Evolutionary conservation across 2,888 invertebrate species (phyloP), one percentile per base, ranked within the genome.

Genomic region (Lasiommata megera): DNA sequence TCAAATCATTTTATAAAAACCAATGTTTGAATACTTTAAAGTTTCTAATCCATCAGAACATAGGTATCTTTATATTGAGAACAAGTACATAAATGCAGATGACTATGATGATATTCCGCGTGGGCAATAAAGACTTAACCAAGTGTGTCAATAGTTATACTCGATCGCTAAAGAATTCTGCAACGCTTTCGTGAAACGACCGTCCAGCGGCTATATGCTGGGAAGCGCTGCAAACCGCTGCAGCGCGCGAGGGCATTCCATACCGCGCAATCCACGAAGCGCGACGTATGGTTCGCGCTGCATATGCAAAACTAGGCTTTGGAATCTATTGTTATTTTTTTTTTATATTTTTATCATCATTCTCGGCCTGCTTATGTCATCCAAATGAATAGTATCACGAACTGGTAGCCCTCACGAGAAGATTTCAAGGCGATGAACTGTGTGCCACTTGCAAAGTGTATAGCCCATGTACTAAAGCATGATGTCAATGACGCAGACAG

Each of bases 231-330:
- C 23, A 29, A 17, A 43, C 7, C 16, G 53, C 38, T 54, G 28
- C 9, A 29, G 12, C 23, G 40, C 28, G 50, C 29, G 37, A 29
- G 12, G 3, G 29, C 56, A 54, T 50, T 43, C 31, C 57, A 61
- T 61, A 61, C 58, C 61, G 47, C 58, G 61, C 41, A 34, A 23
- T 46, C 52, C 37, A 11, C 52, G 12, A 29, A 55, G 58, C 61
- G 58, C 29, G 28, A 47, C 54, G 36, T 29, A 17, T 31, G 12
- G 37, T 48, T 31, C 28, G 41, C 14, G 34, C 53, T 56, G 46
- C 18, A 38, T 53, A 56, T 60, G 53, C 53, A 56, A 50, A 56
- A 50, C 53, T 53, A 18, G 52, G 36, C 28, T 12, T 34, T 28
- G 40, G 34, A 37, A 37, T 54, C n/a, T 50, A 28, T 54, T 11